Evolutionary conservation across 2,888 invertebrate genomes (phyloP), one percentile per base, ranked within the genome.

Genomic region (Cheilosia variabilis): DNA sequence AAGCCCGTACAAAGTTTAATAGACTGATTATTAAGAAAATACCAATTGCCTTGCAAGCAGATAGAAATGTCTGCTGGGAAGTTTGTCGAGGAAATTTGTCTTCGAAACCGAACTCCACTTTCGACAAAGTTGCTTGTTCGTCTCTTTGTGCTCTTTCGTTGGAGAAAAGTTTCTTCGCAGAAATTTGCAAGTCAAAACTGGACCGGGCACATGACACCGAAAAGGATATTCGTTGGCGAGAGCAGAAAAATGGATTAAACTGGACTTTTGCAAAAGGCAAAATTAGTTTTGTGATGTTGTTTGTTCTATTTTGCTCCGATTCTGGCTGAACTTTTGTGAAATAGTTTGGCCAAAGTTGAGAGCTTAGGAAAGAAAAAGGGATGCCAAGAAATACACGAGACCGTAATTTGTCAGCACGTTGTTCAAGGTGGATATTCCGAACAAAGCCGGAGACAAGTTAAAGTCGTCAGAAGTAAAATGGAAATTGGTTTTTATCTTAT

Each of bases 171-270:
- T 69, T 77, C 17, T 10, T 37, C 10, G 4, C 13, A 60, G 17
- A 37, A 24, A 60, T 76, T 60, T 53, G 34, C 50, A 41, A 58
- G 31, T 43, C 55, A 37, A 27, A 31, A 43, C 17, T 17, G 22
- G 24, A 43, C 43, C 45, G 9, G 22, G 45, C 1, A 45, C 24
- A 17, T 52, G 45, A 5, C 27, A 31, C 2, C 37, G 57, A 65
- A 66, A 55, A 27, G 47, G 45, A 57, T 17, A 10, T 19, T 47
- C 37, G 15, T 19, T 31, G 13, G 52, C 22, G 31, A 53, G 4
- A 52, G 72, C 19, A 15, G 27, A 27, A 75, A 65, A 75, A 45
- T 45, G 41, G 68, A 69, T 68, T 68, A 62, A 69, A 77, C 34
- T 62, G 52, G 68, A 77, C 53, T 77, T 17, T 22, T 43, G 34